Evolutionary conservation across 1,140 invertebrate genomes (phyloP).

Genomic region (Drosophila ercepeae): DNA sequence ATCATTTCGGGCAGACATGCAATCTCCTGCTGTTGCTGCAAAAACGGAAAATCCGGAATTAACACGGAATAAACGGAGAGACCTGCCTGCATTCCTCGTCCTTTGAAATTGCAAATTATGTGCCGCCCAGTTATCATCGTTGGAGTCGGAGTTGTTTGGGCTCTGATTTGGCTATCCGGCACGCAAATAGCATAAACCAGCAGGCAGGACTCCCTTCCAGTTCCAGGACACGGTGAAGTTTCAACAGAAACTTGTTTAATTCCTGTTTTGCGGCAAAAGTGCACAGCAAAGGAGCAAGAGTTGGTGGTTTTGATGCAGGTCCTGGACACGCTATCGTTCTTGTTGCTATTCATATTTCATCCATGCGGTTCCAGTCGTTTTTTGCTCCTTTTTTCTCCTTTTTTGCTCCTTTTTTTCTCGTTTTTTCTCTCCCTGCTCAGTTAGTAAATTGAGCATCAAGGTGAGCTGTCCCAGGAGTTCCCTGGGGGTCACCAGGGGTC

Average conservation of each 20-base stretch:
- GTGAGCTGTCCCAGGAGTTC: slow-evolving; percentile 28
- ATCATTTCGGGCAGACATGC: slow-evolving; percentile 73
- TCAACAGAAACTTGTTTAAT: slow-evolving; percentile 42
- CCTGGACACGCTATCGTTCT: slow-evolving; percentile 53
- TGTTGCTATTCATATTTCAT: slow-evolving; percentile 65
- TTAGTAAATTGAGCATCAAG: slow-evolving; percentile 66
- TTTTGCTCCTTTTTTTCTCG: neutral
- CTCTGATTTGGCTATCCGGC: slow-evolving; percentile 70
- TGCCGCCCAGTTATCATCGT: slow-evolving; percentile 63
- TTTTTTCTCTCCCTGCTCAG: slow-evolving; percentile 25
- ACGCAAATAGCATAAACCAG: slow-evolving; percentile 58
- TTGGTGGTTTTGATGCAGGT: slow-evolving; percentile 53
- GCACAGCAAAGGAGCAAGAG: slow-evolving; percentile 12
- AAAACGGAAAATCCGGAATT: slow-evolving; percentile 41
- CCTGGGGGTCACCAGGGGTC: slow-evolving; percentile 52
- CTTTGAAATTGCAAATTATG: slow-evolving; percentile 68
- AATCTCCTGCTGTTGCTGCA: slow-evolving; percentile 49
- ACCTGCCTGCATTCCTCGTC: neutral
- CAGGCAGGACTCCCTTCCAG: slow-evolving; percentile 8
- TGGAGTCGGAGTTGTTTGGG: slow-evolving; percentile 37
- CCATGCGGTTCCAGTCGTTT: slow-evolving; percentile 26
- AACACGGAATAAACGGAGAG: slow-evolving; percentile 47
- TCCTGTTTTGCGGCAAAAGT: slow-evolving; percentile 43
- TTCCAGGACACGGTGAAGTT: slow-evolving; percentile 13
- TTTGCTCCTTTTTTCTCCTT: slow-evolving; percentile 3